Evolutionary conservation across 2,113 vertebrate genomes (phyloP).

Genomic region (Leucopsar rothschildi): DNA sequence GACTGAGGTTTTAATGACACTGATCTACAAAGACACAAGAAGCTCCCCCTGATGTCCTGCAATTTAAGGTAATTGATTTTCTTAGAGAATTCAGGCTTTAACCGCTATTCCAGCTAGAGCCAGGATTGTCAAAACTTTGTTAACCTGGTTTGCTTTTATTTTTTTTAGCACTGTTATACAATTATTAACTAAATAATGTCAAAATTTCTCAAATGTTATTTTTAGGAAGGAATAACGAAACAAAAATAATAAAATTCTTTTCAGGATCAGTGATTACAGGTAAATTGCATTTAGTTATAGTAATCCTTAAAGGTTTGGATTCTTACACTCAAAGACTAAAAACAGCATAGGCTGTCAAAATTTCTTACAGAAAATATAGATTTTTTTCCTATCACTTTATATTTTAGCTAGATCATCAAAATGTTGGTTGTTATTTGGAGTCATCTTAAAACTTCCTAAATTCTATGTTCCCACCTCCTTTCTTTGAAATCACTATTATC

Average conservation of each 20-base stretch:
- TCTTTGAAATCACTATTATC: slow-evolving; percentile 16
- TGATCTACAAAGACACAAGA: not conserved
- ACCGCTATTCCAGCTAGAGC: not conserved
- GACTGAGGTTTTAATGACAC: not conserved
- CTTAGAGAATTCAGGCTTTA: not conserved
- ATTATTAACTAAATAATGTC: not conserved
- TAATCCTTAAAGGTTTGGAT: not conserved
- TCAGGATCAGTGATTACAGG: not conserved
- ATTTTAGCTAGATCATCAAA: not conserved
- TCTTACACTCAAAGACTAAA: not conserved
- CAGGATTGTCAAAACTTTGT: not conserved
- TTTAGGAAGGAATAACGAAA: not conserved
- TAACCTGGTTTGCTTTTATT: not conserved
- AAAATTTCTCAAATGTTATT: not conserved
- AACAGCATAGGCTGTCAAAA: not conserved
- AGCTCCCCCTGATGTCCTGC: not conserved
- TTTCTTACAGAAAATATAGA: not conserved
- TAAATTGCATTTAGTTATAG: not conserved
- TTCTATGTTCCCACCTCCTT: not conserved
- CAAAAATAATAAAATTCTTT: not conserved
- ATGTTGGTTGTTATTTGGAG: not conserved
- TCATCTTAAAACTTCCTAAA: not conserved
- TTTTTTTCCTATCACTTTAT: not conserved
- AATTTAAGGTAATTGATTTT: not conserved
- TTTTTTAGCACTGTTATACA: not conserved